Conservation (phyloP, 2,888 invertebrate species). For the Bruchidius siliquastri region DNA sequence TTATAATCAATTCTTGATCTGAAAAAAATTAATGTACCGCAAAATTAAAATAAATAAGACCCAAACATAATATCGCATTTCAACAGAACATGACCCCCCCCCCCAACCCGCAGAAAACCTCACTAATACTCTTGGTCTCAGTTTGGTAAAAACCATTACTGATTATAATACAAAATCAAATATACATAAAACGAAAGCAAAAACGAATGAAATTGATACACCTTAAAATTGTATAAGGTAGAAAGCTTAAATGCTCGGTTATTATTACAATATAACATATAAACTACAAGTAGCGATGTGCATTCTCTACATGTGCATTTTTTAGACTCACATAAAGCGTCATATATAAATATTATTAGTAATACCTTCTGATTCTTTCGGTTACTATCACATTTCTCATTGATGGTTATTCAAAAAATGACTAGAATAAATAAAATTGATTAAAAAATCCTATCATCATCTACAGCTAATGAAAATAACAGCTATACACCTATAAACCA, state of each 20-base stretch:
- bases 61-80: too few relatives aligned
- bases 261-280: background rate
- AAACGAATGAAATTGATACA: too few relatives aligned
- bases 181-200: background rate
- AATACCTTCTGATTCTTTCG: slow-evolving; percentile 22
- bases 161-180: background rate
- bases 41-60: too few relatives aligned
- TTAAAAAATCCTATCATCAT: background rate
- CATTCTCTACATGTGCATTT: slow-evolving; percentile 34
- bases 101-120: too few relatives aligned
- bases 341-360: slow-evolving; percentile 13
- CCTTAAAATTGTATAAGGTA: background rate
- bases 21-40: too few relatives aligned
- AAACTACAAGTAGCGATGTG: slow-evolving; percentile 14
- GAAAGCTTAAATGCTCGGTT: background rate
- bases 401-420: slow-evolving; percentile 14
- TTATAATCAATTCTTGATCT: too few relatives aligned
- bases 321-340: slow-evolving; percentile 5
- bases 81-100: too few relatives aligned
- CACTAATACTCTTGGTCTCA: too few relatives aligned
- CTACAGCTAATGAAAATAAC: background rate
- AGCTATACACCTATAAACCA: slow-evolving; percentile 4
- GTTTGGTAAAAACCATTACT: too few relatives aligned
- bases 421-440: slow-evolving; percentile 18
- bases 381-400: slow-evolving; percentile 32